Evolutionary conservation across 1,140 invertebrate genomes (phyloP).

Genomic region (Hyles euphorbiae): DNA sequence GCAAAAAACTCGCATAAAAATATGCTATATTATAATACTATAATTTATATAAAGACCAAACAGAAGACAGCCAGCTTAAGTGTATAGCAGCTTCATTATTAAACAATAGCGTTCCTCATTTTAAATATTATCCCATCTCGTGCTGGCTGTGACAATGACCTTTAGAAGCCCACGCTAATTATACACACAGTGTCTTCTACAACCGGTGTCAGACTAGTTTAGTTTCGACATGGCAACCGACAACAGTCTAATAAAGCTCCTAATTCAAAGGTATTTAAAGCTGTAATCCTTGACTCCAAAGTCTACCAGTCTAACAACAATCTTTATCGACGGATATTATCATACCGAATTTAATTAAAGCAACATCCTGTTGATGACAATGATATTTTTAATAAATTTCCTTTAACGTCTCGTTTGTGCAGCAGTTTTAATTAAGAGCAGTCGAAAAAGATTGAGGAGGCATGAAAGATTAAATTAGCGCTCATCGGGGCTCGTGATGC

Average conservation of each 20-base stretch:
- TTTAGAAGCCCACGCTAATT: slow-evolving; percentile 71
- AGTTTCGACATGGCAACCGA: slow-evolving; percentile 35
- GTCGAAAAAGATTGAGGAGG: slow-evolving; percentile 27
- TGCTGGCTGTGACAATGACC: slow-evolving; percentile 67
- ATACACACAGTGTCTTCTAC: slow-evolving; percentile 54
- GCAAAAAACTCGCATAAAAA: too few species aligned
- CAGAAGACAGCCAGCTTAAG: too few species aligned
- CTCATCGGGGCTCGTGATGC: slow-evolving; percentile 43
- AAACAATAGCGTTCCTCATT: slow-evolving; percentile 16
- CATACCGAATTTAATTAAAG: too few species aligned
- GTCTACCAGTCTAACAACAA: too few species aligned
- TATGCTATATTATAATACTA: too few species aligned
- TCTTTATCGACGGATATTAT: too few species aligned
- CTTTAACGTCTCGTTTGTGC: too few species aligned
- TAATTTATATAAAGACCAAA: too few species aligned
- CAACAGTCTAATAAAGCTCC: slow-evolving; percentile 14
- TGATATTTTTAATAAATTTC: too few species aligned
- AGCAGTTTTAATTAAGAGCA: slow-evolving; percentile 19
- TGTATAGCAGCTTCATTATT: too few species aligned
- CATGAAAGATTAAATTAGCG: slow-evolving; percentile 44
- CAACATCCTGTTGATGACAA: too few species aligned
- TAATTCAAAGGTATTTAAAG: slow-evolving; percentile 9
- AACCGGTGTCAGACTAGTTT: slow-evolving; percentile 52
- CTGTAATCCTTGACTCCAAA: too few species aligned
- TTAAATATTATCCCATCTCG: slow-evolving; percentile 47